A percentile compares a stretch with the other conserved stretches of the same genome.
Evolutionary conservation across 2,113 vertebrate genomes (phyloP).

Genomic region (Macquaria ambigua): DNA sequence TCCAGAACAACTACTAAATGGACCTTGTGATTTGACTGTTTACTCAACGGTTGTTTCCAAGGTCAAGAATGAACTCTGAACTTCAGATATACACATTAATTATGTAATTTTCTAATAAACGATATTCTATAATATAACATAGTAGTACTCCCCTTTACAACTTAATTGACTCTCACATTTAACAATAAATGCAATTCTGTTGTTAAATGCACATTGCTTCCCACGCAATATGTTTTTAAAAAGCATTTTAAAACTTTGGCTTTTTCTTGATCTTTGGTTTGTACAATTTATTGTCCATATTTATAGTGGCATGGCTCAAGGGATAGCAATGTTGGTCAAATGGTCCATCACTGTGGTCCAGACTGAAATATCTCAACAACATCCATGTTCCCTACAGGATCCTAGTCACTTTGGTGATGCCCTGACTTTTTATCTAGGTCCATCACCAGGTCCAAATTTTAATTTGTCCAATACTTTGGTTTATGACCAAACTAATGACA

Average conservation of each 20-base stretch:
- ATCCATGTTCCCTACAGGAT: not conserved
- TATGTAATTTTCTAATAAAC: too few relatives aligned
- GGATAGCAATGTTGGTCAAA: too few relatives aligned
- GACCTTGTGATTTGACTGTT: not conserved
- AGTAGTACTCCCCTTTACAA: too few relatives aligned
- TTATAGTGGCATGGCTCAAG: not conserved
- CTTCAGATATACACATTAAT: too few relatives aligned
- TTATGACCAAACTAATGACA: not conserved
- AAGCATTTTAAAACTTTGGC: not conserved
- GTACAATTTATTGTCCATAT: not conserved
- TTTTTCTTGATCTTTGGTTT: not conserved
- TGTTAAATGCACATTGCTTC: not conserved
- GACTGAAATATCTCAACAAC: not conserved
- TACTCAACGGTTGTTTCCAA: not conserved
- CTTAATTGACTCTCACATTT: too few relatives aligned
- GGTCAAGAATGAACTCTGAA: not conserved
- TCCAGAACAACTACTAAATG: not conserved
- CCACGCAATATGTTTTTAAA: too few relatives aligned
- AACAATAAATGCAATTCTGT: too few relatives aligned
- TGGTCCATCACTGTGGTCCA: too few relatives aligned
- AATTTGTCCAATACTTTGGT: not conserved
- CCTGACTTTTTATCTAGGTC: too few relatives aligned
- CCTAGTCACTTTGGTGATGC: not conserved
- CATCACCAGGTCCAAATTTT: too few relatives aligned
- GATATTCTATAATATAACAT: too few relatives aligned